Conservation (phyloP, 2,113 vertebrate genomes). For the Fregata magnificens region DNA sequence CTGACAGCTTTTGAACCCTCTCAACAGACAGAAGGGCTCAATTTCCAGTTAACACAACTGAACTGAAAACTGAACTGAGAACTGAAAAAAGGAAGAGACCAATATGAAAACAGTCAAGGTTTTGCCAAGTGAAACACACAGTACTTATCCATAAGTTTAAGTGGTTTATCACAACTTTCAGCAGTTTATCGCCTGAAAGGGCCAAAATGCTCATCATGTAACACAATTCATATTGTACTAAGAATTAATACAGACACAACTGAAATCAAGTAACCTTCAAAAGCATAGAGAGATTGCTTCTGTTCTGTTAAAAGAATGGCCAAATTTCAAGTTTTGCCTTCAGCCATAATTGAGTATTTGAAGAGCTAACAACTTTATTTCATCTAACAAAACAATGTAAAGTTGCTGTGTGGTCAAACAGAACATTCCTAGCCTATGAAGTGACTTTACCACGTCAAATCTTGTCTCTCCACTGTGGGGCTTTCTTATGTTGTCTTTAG, state of each 20-base stretch:
- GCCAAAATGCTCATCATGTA: background rate
- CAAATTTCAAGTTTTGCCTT: background rate
- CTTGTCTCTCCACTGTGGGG: background rate
- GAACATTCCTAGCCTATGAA: background rate
- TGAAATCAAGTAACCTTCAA: background rate
- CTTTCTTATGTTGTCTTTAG: background rate
- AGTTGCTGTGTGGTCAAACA: background rate
- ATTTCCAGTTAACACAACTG: conserved; percentile 2
- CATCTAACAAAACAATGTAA: background rate
- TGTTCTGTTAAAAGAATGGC: background rate
- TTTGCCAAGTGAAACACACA: background rate
- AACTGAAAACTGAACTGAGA: conserved; percentile 32
- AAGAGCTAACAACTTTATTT: background rate
- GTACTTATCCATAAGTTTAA: background rate
- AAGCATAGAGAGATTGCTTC: background rate
- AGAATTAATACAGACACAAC: background rate
- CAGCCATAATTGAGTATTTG: background rate
- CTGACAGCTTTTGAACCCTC: background rate
- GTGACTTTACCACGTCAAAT: background rate
- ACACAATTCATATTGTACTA: background rate
- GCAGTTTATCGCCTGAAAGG: background rate
- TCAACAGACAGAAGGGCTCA: background rate
- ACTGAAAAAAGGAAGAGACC: conserved; percentile 33
- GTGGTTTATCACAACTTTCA: background rate
- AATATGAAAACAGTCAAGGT: background rate